phyloP scores from a whole-genome alignment of 2,888 invertebrate genomes.

The Ethmia dodecea region DNA sequence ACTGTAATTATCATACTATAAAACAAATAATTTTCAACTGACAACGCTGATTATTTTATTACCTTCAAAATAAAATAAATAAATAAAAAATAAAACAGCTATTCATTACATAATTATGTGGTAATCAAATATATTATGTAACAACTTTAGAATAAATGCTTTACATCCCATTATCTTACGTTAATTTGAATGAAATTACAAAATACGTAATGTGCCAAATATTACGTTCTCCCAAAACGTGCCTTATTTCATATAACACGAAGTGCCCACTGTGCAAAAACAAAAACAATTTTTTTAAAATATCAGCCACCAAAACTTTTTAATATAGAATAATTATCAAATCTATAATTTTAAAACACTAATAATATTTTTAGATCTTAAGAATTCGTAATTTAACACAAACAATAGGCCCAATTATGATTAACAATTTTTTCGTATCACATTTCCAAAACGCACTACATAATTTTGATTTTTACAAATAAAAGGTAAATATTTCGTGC shows the following conservation, averaged over 20 bases:
- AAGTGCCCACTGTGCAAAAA: constrained; percentile 21
- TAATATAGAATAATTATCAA: neutral
- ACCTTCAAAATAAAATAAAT: too few species aligned
- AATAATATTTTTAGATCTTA: constrained; percentile 2
- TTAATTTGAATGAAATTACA: constrained; percentile 15
- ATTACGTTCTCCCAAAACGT: constrained; percentile 18
- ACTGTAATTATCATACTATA: too few species aligned
- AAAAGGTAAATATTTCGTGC: too few species aligned
- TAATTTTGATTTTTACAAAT: constrained; percentile 9
- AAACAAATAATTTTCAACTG: too few species aligned
- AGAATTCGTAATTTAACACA: constrained; percentile 22
- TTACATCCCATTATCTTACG: constrained; percentile 37
- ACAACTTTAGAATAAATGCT: constrained; percentile 75
- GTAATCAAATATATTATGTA: too few species aligned
- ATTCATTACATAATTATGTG: too few species aligned
- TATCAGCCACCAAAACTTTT: constrained; percentile 5
- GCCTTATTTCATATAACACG: constrained; percentile 23
- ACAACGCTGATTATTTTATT: too few species aligned
- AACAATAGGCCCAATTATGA: constrained; percentile 46
- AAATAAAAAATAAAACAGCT: too few species aligned
- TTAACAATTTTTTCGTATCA: constrained; percentile 34
- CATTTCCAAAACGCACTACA: constrained; percentile 28
- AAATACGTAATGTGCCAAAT: constrained; percentile 15
- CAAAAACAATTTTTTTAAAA: constrained; percentile 11
- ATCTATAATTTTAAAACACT: neutral